Evolutionary conservation across 2,888 invertebrate genomes (phyloP).

Genomic region (Drosophila pseudotakahashii): DNA sequence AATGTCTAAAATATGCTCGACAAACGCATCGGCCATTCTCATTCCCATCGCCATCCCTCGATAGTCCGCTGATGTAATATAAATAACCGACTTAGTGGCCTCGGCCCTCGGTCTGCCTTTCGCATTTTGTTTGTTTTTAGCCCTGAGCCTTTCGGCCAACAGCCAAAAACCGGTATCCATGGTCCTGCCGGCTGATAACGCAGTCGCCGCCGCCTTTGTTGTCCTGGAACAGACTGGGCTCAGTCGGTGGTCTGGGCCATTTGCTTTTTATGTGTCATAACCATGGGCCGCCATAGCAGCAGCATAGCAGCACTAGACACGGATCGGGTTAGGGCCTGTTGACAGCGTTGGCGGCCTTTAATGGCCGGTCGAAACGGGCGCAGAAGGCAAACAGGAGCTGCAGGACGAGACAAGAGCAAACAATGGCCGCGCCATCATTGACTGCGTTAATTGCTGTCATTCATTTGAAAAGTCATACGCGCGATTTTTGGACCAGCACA

Average conservation of each 20-base stretch:
- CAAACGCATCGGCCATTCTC: conserved; percentile 29
- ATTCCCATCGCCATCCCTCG: conserved; percentile 10
- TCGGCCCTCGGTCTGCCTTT: conserved; percentile 38
- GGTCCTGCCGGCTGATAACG: conserved; percentile 37
- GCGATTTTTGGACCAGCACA: conserved; percentile 49
- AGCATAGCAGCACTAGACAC: conserved; percentile 4
- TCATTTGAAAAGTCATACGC: conserved; percentile 76
- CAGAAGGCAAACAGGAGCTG: conserved; percentile 31
- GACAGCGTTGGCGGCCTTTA: conserved; percentile 58
- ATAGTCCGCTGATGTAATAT: conserved; percentile 67
- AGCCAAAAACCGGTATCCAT: conserved; percentile 5
- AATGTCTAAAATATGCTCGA: conserved; percentile 48
- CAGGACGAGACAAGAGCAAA: conserved; percentile 48
- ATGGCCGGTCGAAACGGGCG: conserved; percentile 48
- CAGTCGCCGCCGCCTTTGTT: conserved; percentile 53
- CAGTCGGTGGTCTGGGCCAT: conserved; percentile 24
- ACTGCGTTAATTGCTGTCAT: conserved; percentile 80
- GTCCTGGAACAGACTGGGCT: conserved; percentile 26
- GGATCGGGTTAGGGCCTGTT: conserved; percentile 6
- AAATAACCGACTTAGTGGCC: conserved; percentile 76
- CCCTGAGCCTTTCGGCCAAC: conserved; percentile 34
- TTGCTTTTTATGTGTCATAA: conserved; percentile 68
- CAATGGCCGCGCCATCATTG: conserved; percentile 69
- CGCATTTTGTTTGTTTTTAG: conserved; percentile 66
- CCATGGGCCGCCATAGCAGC: too few relatives aligned